phyloP scores from a whole-genome alignment of 2,888 invertebrate genomes.

The Zygothrica quintamaculata region DNA sequence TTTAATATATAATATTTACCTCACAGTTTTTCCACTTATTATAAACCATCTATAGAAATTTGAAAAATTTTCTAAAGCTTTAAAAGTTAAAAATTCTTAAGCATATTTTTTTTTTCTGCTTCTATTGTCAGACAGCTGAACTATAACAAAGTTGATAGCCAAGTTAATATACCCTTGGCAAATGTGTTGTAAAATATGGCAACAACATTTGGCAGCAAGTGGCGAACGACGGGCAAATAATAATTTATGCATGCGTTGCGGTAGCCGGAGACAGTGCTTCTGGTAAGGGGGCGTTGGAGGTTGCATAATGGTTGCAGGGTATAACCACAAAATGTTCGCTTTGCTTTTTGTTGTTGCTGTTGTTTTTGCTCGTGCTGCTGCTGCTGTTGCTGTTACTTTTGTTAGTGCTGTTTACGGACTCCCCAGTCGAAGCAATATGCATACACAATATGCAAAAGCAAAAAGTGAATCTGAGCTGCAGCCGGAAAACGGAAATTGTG shows the following conservation, averaged over 20 bases:
- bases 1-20: no score
- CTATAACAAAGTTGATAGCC: neutral
- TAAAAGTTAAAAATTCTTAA: no score
- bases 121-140: no score
- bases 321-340: slow-evolving; percentile 70
- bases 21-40: no score
- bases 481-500: slow-evolving; percentile 80
- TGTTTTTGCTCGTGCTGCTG: slow-evolving; percentile 27
- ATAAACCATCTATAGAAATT: no score
- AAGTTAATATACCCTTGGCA: slow-evolving; percentile 22
- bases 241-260: slow-evolving; percentile 79
- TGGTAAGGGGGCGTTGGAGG: neutral
- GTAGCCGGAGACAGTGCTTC: slow-evolving; percentile 47
- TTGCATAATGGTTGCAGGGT: slow-evolving; percentile 45
- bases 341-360: slow-evolving; percentile 43
- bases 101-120: no score
- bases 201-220: slow-evolving; percentile 75
- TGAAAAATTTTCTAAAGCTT: no score
- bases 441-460: slow-evolving; percentile 44
- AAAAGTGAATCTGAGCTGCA: slow-evolving; percentile 77
- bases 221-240: slow-evolving; percentile 70
- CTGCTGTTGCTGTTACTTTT: slow-evolving; percentile 38
- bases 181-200: slow-evolving; percentile 34
- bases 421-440: slow-evolving; percentile 48
- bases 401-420: slow-evolving; percentile 45